Conservation (phyloP, 2,113 vertebrate genomes). For the Trematomus loennbergii region DNA sequence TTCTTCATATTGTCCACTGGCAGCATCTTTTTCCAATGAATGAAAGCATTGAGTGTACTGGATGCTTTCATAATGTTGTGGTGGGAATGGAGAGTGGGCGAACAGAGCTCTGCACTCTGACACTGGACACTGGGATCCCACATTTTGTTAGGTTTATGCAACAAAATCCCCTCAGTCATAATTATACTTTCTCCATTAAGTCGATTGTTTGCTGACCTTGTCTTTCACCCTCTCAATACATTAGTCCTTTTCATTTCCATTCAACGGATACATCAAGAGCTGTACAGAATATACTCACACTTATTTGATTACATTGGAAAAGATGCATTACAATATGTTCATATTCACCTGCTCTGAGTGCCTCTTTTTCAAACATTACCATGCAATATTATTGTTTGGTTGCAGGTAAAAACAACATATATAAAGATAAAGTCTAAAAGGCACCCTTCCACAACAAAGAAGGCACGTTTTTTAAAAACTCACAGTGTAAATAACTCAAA, state of each 20-base stretch:
- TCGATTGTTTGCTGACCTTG: neutral
- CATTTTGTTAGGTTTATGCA: neutral
- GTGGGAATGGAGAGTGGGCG: neutral
- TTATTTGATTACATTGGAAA: neutral
- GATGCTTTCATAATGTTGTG: neutral
- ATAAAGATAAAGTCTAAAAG: neutral
- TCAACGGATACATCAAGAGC: neutral
- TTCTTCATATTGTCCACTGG: neutral
- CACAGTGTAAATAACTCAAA: neutral
- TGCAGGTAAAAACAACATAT: neutral
- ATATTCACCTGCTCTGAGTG: too few species aligned
- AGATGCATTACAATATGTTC: neutral
- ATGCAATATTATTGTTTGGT: neutral
- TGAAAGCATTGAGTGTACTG: neutral
- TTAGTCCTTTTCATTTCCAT: neutral
- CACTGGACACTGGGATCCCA: neutral
- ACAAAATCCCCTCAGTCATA: neutral
- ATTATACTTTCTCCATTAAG: neutral
- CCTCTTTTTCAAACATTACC: neutral
- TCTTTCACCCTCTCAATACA: neutral
- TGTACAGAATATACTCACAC: too few species aligned
- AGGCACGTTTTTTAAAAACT: neutral
- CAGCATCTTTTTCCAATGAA: neutral
- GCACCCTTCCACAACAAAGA: neutral
- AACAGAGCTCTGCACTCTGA: neutral